Evolutionary conservation across 2,797 vertebrate genomes (phyloP).

Genomic region (Hemibagrus guttatus): DNA sequence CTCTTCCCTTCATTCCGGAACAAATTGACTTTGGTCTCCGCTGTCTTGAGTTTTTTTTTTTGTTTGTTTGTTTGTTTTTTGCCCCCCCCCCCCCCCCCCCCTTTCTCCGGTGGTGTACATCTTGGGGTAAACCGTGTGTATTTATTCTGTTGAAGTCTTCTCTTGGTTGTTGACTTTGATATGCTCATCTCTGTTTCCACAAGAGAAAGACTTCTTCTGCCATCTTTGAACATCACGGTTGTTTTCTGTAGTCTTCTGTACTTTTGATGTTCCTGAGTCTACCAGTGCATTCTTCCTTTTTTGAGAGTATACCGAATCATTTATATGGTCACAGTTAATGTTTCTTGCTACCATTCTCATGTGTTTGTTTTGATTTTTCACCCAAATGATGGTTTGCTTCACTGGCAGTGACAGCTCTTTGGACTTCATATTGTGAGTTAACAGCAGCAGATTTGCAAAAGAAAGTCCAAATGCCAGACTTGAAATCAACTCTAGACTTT

Average conservation of each 20-base stretch:
- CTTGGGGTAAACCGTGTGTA: background rate
- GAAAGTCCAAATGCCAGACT: too few species aligned
- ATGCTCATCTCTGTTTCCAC: background rate
- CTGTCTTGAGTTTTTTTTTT: background rate
- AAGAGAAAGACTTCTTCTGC: background rate
- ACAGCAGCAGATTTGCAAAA: too few species aligned
- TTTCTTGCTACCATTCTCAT: background rate
- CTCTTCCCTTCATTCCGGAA: background rate
- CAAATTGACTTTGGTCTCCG: background rate
- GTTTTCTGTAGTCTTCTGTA: background rate
- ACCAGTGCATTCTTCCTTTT: background rate
- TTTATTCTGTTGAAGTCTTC: background rate
- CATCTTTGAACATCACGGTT: background rate
- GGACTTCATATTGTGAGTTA: background rate
- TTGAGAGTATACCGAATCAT: background rate
- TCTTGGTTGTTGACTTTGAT: background rate
- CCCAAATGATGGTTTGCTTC: background rate
- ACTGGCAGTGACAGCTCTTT: too few species aligned
- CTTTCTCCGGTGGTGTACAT: too few species aligned
- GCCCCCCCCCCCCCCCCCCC: too few species aligned
- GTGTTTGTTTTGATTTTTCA: background rate
- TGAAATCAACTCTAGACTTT: too few species aligned
- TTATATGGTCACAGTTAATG: too few species aligned
- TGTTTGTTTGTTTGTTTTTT: background rate
- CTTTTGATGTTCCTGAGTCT: background rate